Evolutionary conservation across 2,888 invertebrate genomes (phyloP), one percentile per base, ranked within the genome.

Genomic region (Dryobota labecula): DNA sequence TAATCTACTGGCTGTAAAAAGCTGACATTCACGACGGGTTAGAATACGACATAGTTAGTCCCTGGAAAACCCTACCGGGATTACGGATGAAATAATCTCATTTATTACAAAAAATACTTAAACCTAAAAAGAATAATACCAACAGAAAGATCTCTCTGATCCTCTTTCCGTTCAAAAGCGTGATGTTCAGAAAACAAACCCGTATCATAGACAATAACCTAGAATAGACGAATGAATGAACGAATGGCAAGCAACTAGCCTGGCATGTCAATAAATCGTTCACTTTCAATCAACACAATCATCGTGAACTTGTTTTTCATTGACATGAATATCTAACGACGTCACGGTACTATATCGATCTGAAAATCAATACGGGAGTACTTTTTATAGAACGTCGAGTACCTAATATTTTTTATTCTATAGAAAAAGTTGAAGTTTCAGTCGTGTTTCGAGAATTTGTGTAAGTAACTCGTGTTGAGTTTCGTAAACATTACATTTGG

Each of bases 291-390:
- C 62, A 66, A 80, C 70, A 75, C 70, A 64, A 68, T 71, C 49
- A 75, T 58, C 49, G 53, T 57, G 63, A 70, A 70, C 64, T 64
- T 45, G 61, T 66, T 69, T 53, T 56, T 70, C 51, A 70, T 73
- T 61, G 64, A 47, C 64, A 65, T 75, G 53, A 66, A 81, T 63
- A 77, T 53, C 45, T 49, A 64, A 53, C 47, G 79, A 70, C 76
- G 76, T 75, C 57, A 75, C 57, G 57, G 56, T 63, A 63, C 27
- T 72, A 41, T 77, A 80, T 77, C 78, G 78, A 80, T 60, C 79
- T 66, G 62, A 80, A 80, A 81, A 80, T 80, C 79, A 70, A 80
- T 80, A 79, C 36, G 20, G 13, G 11, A 24, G 70, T 63, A 63
- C 65, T 66, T 70, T 56, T 41, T 53, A 70, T 51, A 54, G 57